These are phyloP conservation scores for Lordiphosa clarofinis DNA, from an alignment of 1,140 invertebrate species.

Conservation along the genomic window DNA sequence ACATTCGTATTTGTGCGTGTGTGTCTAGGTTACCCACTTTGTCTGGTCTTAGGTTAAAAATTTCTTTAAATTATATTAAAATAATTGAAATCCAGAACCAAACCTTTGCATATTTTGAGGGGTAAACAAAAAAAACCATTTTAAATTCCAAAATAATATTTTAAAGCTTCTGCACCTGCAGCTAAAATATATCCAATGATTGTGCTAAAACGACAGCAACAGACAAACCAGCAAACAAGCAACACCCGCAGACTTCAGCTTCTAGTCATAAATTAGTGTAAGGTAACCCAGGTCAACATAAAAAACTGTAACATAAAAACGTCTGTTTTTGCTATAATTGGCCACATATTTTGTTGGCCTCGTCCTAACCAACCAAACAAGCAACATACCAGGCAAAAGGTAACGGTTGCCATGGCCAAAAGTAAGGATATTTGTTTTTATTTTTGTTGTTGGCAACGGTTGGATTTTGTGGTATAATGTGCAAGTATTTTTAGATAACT, in stretches of 20 bases:
- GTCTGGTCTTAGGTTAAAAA: too few species aligned
- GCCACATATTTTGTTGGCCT: slow-evolving; percentile 70
- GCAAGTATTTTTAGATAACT: too few species aligned
- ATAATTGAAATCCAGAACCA: too few species aligned
- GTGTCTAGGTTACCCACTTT: too few species aligned
- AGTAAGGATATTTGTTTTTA: slow-evolving; percentile 8
- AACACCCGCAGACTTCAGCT: slow-evolving; percentile 44
- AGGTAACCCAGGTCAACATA: slow-evolving; percentile 26
- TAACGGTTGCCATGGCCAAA: slow-evolving; percentile 34
- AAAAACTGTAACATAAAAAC: slow-evolving; percentile 65
- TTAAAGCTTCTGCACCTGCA: slow-evolving; percentile 6
- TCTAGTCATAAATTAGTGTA: slow-evolving; percentile 60
- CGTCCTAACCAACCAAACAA: slow-evolving; percentile 22
- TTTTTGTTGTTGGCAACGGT: slow-evolving; percentile 21
- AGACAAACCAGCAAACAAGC: slow-evolving; percentile 4
- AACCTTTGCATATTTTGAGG: too few species aligned
- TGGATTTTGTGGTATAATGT: background rate
- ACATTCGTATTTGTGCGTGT: too few species aligned
- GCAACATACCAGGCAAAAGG: slow-evolving; percentile 35
- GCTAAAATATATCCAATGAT: slow-evolving; percentile 60
- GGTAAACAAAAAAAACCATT: too few species aligned
- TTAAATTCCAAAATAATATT: too few species aligned
- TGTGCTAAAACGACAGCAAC: slow-evolving; percentile 29
- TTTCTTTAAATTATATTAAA: too few species aligned
- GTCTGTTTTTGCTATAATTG: slow-evolving; percentile 77